Evolutionary conservation across 1,140 invertebrate species (phyloP).

Genomic region (Drosophila ohnishii): DNA sequence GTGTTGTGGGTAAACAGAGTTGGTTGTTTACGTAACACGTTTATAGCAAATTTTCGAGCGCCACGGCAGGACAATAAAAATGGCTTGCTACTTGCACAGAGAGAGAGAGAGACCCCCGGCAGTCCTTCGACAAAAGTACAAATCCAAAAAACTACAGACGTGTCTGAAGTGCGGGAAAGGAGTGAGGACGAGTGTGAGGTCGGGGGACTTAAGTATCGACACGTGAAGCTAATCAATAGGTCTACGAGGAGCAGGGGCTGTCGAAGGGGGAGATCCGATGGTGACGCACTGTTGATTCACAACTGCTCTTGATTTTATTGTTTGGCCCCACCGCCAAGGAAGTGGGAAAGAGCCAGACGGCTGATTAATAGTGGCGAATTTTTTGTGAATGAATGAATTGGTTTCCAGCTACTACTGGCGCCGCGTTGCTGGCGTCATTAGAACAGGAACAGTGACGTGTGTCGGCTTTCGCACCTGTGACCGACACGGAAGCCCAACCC

Average conservation of each 20-base stretch:
- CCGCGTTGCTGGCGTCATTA: conserved; percentile 50
- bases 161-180: conserved; percentile 36
- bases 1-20: conserved; percentile 24
- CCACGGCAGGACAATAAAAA: conserved; percentile 47
- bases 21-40: conserved; percentile 51
- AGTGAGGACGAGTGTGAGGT: conserved; percentile 5
- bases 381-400: conserved; percentile 72
- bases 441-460: conserved; percentile 63
- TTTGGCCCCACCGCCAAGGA: conserved; percentile 30
- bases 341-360: not conserved
- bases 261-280: conserved; percentile 10
- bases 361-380: conserved; percentile 72
- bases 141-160: conserved; percentile 58
- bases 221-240: conserved; percentile 78
- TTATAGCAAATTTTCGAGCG: conserved; percentile 40
- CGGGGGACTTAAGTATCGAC: conserved; percentile 51
- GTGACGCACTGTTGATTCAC: conserved; percentile 78
- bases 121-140: conserved; percentile 29
- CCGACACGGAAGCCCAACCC: conserved; percentile 24
- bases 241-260: not conserved
- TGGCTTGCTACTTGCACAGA: conserved; percentile 12
- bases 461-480: conserved; percentile 54
- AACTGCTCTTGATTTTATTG: conserved; percentile 71
- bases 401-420: conserved; percentile 34
- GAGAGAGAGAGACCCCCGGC: not conserved